These are phyloP conservation scores for Drosophila guanche DNA, from an alignment of 1,140 invertebrate genomes.

Conservation along the genomic window DNA sequence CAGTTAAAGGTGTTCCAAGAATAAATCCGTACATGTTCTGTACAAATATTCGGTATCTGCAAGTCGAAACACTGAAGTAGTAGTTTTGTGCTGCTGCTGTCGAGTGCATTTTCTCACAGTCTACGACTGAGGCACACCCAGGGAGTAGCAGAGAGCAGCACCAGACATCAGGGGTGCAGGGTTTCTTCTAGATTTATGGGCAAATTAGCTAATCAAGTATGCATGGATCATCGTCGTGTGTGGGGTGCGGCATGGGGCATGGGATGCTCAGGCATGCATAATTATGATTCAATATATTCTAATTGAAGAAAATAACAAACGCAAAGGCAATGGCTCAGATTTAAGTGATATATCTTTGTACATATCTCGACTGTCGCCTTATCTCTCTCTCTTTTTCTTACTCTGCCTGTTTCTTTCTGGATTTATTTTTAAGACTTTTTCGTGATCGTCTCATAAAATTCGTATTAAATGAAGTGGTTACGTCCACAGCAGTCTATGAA, in stretches of 20 bases:
- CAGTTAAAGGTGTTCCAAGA: too few species aligned
- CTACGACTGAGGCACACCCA: constrained; percentile 19
- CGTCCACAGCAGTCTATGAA: neutral
- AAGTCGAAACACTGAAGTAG: neutral
- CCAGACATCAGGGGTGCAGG: neutral
- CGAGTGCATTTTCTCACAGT: constrained; percentile 58
- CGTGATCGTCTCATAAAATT: constrained; percentile 8
- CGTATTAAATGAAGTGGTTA: constrained; percentile 1
- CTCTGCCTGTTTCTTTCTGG: too few species aligned
- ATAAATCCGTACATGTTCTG: too few species aligned
- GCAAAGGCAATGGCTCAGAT: too few species aligned
- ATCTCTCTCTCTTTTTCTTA: too few species aligned
- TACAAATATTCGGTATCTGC: neutral
- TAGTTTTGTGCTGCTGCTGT: constrained; percentile 5
- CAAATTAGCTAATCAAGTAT: constrained; percentile 71
- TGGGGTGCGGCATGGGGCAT: constrained; percentile 17
- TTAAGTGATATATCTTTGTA: too few species aligned
- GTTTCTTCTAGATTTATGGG: constrained; percentile 30
- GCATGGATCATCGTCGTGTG: constrained; percentile 48
- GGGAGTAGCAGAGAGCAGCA: neutral
- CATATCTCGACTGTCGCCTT: too few species aligned
- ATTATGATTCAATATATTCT: constrained; percentile 39
- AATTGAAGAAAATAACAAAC: neutral
- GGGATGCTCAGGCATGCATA: constrained; percentile 53
- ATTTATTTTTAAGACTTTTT: neutral